Evolutionary conservation across 2,797 vertebrate genomes (phyloP).

Genomic region (Zalophus californianus): DNA sequence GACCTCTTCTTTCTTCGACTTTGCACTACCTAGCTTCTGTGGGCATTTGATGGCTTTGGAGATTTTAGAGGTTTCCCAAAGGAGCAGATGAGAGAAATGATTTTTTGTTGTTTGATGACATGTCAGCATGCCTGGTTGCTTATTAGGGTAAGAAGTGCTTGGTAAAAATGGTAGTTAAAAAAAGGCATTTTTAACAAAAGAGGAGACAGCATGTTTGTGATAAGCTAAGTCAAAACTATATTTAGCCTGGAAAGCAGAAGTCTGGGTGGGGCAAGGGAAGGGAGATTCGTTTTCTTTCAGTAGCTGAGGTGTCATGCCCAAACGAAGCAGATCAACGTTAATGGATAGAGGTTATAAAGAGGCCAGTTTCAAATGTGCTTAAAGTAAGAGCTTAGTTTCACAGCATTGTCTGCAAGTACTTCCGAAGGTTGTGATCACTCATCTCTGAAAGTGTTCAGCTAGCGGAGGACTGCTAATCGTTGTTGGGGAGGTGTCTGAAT

Average conservation of each 20-base stretch:
- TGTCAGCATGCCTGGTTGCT: neutral
- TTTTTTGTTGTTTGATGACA: neutral
- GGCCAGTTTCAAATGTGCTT: neutral
- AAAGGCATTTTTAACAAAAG: neutral
- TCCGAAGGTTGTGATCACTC: neutral
- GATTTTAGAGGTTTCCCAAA: neutral
- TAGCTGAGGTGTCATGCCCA: neutral
- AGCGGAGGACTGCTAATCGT: neutral
- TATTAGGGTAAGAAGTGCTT: neutral
- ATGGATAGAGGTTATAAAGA: neutral
- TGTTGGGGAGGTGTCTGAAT: neutral
- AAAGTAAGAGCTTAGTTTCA: neutral
- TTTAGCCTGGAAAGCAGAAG: slow-evolving; percentile 48
- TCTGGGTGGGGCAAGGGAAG: neutral
- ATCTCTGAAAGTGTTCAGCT: neutral
- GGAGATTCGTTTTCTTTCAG: neutral
- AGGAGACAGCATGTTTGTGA: neutral
- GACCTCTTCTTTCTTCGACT: neutral
- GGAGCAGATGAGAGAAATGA: neutral
- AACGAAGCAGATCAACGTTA: neutral
- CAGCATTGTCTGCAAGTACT: neutral
- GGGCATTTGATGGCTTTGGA: neutral
- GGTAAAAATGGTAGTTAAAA: slow-evolving; percentile 20
- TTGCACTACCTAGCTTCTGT: neutral
- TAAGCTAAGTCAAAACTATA: neutral